Conservation (phyloP, 2,113 vertebrate genomes). For the Albula glossodonta region DNA sequence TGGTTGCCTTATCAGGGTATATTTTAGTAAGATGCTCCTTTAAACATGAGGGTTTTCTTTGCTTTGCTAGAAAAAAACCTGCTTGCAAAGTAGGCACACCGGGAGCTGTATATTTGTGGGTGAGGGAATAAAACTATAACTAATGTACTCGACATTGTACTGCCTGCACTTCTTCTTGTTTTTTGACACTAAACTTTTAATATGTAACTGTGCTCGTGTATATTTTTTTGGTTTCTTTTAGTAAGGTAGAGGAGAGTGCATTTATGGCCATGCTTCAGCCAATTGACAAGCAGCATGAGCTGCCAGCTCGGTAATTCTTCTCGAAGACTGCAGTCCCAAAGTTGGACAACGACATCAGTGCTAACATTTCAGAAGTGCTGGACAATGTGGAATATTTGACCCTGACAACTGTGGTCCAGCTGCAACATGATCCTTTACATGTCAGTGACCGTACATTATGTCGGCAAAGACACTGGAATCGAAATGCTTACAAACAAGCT, state of each 20-base stretch:
- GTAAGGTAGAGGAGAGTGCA: conserved; percentile 6
- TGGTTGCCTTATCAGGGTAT: too few relatives aligned
- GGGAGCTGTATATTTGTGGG: too few relatives aligned
- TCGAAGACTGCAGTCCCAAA: conserved; percentile 16
- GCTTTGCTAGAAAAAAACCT: too few relatives aligned
- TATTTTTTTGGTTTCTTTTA: conserved; percentile 25
- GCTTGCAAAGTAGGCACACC: too few relatives aligned
- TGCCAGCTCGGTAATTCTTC: conserved; percentile 17
- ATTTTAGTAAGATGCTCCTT: too few relatives aligned
- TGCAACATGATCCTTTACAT: conserved; percentile 17
- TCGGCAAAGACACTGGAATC: conserved; percentile 8
- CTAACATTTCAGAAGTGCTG: background rate
- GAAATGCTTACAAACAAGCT: too few relatives aligned
- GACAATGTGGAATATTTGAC: background rate
- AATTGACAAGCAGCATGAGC: conserved; percentile 4
- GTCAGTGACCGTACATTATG: conserved; percentile 16
- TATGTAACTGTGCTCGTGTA: too few relatives aligned
- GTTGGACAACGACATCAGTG: conserved; percentile 4
- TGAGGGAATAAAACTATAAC: too few relatives aligned
- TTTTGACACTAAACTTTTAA: too few relatives aligned
- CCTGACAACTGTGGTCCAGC: conserved; percentile 21
- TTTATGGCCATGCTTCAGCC: conserved; percentile 16
- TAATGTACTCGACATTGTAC: too few relatives aligned
- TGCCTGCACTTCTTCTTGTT: too few relatives aligned
- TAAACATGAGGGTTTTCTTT: too few relatives aligned